Evolutionary conservation across 2,797 vertebrate genomes (phyloP).

Genomic region (Perodicticus potto): DNA sequence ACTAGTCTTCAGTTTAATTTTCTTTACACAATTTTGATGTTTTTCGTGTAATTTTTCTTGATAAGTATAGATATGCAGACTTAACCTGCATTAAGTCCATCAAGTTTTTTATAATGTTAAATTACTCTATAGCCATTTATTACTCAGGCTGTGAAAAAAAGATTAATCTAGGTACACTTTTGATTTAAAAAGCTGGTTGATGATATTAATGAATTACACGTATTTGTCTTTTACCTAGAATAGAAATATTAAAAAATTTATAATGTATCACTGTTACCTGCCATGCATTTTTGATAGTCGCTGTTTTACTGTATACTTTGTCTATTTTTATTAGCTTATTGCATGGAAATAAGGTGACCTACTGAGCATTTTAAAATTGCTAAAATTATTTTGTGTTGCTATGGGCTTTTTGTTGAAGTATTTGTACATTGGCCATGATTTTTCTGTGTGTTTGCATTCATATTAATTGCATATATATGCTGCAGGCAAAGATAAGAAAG

Average conservation of each 20-base stretch:
- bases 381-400: slow-evolving; percentile 86
- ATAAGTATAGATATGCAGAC: not conserved
- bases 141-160: not conserved
- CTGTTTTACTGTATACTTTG: slow-evolving; percentile 54
- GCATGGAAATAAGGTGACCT: slow-evolving; percentile 72
- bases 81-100: not conserved
- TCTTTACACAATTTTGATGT: slow-evolving; percentile 39
- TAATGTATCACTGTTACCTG: not conserved
- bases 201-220: slow-evolving; percentile 6
- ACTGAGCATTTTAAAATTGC: slow-evolving; percentile 40
- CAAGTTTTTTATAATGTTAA: not conserved
- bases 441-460: not conserved
- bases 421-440: not conserved
- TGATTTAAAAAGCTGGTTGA: not conserved
- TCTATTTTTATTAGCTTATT: slow-evolving; percentile 64
- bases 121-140: not conserved
- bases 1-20: slow-evolving; percentile 63
- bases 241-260: slow-evolving; percentile 46
- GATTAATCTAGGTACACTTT: not conserved
- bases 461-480: slow-evolving; percentile 7
- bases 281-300: slow-evolving; percentile 43
- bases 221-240: slow-evolving; percentile 24
- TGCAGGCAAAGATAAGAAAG: slow-evolving; percentile 95
- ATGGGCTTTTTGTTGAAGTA: not conserved
- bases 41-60: slow-evolving; percentile 61